Evolutionary conservation across 2,888 invertebrate species (phyloP).

Genomic region (Apeira syringaria): DNA sequence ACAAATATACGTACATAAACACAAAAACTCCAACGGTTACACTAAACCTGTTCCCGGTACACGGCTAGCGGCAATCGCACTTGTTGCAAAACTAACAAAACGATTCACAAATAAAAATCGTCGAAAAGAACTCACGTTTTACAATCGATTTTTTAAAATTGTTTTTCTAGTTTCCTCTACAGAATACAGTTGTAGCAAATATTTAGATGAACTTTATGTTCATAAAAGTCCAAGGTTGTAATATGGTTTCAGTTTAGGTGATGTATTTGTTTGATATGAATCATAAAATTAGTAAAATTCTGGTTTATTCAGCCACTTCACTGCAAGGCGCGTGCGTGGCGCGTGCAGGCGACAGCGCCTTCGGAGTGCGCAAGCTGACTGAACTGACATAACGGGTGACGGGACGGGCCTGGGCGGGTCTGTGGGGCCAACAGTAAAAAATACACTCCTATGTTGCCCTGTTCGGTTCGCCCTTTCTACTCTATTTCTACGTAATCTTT

Average conservation of each 20-base stretch:
- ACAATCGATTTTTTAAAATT: conserved; percentile 68
- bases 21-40: conserved; percentile 72
- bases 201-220: conserved; percentile 51
- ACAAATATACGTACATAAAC: conserved; percentile 58
- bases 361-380: conserved; percentile 66
- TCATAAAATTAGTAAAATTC: conserved; percentile 35
- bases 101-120: conserved; percentile 57
- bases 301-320: conserved; percentile 57
- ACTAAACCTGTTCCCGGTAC: conserved; percentile 67
- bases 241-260: conserved; percentile 36
- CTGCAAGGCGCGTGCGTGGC: conserved; percentile 50
- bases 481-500: too few relatives aligned
- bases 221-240: conserved; percentile 55
- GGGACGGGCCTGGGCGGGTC: conserved; percentile 38
- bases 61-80: conserved; percentile 59
- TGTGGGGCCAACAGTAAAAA: conserved; percentile 34
- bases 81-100: conserved; percentile 71
- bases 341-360: conserved; percentile 45
- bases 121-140: conserved; percentile 56
- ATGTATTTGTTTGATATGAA: conserved; percentile 23
- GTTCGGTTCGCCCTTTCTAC: conserved; percentile 13
- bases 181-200: conserved; percentile 35
- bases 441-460: conserved; percentile 37
- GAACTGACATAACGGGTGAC: conserved; percentile 50
- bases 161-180: conserved; percentile 39